A percentile compares a stretch with the other conserved stretches of the same genome.
phyloP scores from a whole-genome alignment of 30 jellyfish, hydroid and myxozoan genomes.

The Hydra vulgaris region DNA sequence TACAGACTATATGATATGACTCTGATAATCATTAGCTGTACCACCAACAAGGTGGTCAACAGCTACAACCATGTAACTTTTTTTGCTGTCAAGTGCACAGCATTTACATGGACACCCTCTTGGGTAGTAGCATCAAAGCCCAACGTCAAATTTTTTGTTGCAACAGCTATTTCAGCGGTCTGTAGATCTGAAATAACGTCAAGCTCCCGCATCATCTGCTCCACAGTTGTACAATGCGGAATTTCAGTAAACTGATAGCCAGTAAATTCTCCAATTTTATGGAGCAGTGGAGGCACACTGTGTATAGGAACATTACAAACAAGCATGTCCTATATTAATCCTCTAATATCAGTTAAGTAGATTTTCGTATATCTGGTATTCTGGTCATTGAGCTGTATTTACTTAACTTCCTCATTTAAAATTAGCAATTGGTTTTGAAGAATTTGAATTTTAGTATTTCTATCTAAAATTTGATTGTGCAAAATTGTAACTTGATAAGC shows the following conservation, averaged over 20 bases:
- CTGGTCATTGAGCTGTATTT: background rate
- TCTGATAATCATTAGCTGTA: too few relatives aligned
- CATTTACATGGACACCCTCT: too few relatives aligned
- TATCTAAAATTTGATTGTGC: background rate
- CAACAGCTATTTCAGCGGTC: too few relatives aligned
- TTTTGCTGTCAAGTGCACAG: too few relatives aligned
- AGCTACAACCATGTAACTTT: too few relatives aligned
- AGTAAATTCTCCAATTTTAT: background rate
- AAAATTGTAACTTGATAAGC: background rate
- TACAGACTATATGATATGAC: too few relatives aligned
- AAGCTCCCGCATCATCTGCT: too few relatives aligned
- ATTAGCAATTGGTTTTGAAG: background rate
- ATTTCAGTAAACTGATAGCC: background rate
- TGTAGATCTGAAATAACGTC: too few relatives aligned
- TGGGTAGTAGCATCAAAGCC: too few relatives aligned
- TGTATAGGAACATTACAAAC: background rate
- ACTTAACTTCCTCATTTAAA: background rate
- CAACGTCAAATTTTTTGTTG: too few relatives aligned
- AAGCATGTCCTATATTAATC: background rate
- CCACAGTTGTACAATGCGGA: too few relatives aligned
- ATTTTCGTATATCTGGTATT: background rate
- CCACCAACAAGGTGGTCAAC: too few relatives aligned
- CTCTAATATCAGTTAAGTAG: background rate
- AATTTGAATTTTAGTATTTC: background rate
- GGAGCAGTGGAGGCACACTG: background rate